Evolutionary conservation across 2,113 vertebrate genomes (phyloP).

Genomic region (Calidris pugnax): DNA sequence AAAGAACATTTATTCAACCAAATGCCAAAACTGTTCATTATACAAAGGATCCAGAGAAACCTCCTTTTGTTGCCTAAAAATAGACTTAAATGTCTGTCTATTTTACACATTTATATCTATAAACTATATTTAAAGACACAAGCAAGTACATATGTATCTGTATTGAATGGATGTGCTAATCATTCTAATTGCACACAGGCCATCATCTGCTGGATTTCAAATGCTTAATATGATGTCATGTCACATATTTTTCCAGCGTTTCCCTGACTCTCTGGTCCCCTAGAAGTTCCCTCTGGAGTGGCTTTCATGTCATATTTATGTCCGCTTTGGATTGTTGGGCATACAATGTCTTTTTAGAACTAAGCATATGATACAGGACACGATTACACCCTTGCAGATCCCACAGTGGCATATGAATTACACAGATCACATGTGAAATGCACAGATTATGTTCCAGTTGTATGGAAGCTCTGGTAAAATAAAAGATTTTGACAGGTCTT

Average conservation of each 20-base stretch:
- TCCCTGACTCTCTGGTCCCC: background rate
- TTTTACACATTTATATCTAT: background rate
- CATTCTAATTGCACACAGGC: background rate
- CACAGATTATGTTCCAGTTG: background rate
- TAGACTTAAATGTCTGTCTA: background rate
- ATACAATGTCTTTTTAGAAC: background rate
- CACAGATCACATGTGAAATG: too few relatives aligned
- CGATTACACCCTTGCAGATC: background rate
- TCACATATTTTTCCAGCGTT: background rate
- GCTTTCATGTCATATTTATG: background rate
- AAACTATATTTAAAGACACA: background rate
- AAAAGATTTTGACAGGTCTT: background rate
- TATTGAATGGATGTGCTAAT: background rate
- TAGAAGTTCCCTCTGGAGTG: background rate
- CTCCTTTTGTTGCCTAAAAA: background rate
- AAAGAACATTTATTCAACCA: conserved; percentile 22
- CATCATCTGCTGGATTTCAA: background rate
- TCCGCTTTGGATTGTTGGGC: background rate
- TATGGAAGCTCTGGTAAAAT: background rate
- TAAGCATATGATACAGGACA: background rate
- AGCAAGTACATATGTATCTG: background rate
- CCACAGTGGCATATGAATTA: background rate
- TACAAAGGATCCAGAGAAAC: background rate
- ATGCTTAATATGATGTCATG: background rate
- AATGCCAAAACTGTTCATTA: background rate